Conservation (phyloP, 2,888 invertebrate species). For the Eudasyphora cyanicolor region DNA sequence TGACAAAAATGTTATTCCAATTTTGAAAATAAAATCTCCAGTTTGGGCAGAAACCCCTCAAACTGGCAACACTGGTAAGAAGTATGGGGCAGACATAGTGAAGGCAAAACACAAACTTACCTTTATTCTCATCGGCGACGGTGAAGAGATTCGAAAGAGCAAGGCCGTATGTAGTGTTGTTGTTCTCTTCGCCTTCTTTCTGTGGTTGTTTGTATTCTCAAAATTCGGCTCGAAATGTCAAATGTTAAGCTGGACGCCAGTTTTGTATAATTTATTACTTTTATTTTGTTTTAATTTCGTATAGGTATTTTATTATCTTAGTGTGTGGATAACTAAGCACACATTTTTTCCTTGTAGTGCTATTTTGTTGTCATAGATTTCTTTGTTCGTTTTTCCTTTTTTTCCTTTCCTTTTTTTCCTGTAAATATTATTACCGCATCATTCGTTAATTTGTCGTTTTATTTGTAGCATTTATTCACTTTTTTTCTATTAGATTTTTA, state of each 20-base stretch:
- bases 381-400: too few relatives aligned
- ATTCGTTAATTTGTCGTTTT: background rate
- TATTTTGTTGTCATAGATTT: too few relatives aligned
- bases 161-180: background rate
- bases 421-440: too few relatives aligned
- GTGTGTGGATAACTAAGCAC: background rate
- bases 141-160: constrained; percentile 7
- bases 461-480: background rate
- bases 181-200: constrained; percentile 14
- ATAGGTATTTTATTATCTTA: too few relatives aligned
- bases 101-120: constrained; percentile 29
- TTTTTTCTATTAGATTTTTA: background rate
- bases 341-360: background rate
- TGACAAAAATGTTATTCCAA: too few relatives aligned
- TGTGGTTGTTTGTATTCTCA: constrained; percentile 29
- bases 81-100: background rate
- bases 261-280: constrained; percentile 29
- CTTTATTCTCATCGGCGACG: constrained; percentile 22
- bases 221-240: constrained; percentile 50
- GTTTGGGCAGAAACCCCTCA: too few relatives aligned
- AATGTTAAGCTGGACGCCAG: constrained; percentile 59
- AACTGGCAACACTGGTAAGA: background rate
- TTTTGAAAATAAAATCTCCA: too few relatives aligned
- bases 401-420: too few relatives aligned
- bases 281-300: constrained; percentile 10